Evolutionary conservation across 2,113 vertebrate genomes (phyloP).

Genomic region (Sinocyclocheilus maitianheensis): DNA sequence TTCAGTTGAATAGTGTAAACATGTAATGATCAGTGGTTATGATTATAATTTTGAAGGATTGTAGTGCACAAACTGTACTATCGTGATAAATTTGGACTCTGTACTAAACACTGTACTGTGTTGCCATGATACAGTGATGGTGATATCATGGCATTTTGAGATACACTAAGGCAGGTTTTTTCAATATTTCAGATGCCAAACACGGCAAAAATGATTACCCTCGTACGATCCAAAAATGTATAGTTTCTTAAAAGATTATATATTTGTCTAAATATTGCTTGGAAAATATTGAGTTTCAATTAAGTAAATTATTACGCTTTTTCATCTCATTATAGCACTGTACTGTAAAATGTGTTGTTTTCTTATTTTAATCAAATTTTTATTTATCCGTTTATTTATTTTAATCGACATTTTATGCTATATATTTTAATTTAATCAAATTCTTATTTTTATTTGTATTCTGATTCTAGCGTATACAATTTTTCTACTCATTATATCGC

Average conservation of each 20-base stretch:
- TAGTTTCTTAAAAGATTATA: not conserved
- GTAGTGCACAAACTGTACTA: not conserved
- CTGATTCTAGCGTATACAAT: too few species aligned
- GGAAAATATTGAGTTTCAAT: not conserved
- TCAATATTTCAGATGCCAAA: not conserved
- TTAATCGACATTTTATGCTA: not conserved
- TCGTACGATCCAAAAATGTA: not conserved
- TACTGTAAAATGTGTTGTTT: not conserved
- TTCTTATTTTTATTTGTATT: too few species aligned
- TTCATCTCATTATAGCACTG: not conserved
- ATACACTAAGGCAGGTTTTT: not conserved
- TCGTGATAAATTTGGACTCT: not conserved
- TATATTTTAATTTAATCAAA: not conserved
- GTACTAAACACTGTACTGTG: not conserved
- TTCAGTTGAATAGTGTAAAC: not conserved
- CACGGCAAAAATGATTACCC: not conserved
- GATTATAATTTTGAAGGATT: not conserved
- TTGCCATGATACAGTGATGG: not conserved
- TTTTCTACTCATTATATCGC: too few species aligned
- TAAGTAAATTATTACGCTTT: not conserved
- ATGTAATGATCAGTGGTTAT: not conserved
- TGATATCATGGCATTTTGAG: not conserved
- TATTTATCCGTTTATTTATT: not conserved
- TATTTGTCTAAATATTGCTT: not conserved
- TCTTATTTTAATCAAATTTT: not conserved